Conservation (phyloP, 2,797 vertebrate species). For the Anguilla obscura region DNA sequence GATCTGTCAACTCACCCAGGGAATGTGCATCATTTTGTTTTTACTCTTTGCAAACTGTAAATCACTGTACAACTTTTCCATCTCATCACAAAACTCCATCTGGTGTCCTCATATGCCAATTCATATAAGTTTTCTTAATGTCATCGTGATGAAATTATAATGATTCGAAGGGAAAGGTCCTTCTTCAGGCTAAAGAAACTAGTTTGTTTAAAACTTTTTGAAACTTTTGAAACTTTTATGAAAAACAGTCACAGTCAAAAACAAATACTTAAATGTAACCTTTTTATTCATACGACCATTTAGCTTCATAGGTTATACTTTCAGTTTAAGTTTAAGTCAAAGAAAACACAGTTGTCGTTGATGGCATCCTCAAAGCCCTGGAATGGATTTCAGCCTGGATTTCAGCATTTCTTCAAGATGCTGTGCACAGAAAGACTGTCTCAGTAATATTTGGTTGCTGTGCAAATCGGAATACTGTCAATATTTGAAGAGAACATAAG, state of each 20-base stretch:
- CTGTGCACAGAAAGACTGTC: neutral
- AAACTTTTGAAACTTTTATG: neutral
- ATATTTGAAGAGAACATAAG: neutral
- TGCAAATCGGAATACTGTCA: neutral
- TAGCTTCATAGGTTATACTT: neutral
- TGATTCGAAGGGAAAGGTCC: neutral
- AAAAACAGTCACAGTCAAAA: neutral
- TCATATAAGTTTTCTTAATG: neutral
- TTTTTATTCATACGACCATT: neutral
- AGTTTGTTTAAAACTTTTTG: neutral
- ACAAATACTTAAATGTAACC: neutral
- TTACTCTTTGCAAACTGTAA: constrained; percentile 15
- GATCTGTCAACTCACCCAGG: constrained; percentile 21
- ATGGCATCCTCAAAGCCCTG: neutral
- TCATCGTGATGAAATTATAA: neutral
- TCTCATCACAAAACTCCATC: neutral
- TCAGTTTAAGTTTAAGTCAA: neutral
- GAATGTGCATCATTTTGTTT: constrained; percentile 24
- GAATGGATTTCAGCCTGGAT: too few species aligned
- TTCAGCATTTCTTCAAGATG: neutral
- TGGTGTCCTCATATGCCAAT: neutral
- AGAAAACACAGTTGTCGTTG: neutral
- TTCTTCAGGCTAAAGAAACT: neutral
- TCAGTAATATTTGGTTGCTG: neutral
- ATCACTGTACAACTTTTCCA: neutral